Percentiles rank a stretch among this genome's conserved stretches.
Evolutionary conservation across 1,140 invertebrate species (phyloP).

Genomic region (Hermetia illucens): DNA sequence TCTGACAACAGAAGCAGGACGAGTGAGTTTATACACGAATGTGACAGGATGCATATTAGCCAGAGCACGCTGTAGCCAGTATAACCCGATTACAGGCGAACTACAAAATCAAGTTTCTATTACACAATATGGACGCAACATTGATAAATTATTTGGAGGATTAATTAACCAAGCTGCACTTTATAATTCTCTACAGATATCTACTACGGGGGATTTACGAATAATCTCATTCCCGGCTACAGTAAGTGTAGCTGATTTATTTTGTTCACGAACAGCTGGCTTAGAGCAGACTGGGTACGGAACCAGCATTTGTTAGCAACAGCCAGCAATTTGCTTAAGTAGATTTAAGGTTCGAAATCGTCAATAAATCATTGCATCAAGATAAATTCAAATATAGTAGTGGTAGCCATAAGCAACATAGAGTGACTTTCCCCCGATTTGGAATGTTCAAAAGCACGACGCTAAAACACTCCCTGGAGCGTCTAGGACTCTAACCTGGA

Average conservation of each 20-base stretch:
- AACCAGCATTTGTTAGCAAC: constrained; percentile 7
- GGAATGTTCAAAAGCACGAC: no score
- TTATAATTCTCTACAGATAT: constrained; percentile 36
- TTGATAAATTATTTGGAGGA: constrained; percentile 11
- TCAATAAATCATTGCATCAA: no score
- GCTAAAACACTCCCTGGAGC: no score
- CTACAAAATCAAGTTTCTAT: constrained; percentile 21
- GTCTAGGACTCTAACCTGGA: no score
- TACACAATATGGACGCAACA: constrained; percentile 17
- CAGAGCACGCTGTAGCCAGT: constrained; percentile 34
- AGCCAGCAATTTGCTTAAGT: no score
- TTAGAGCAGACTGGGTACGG: constrained; percentile 17
- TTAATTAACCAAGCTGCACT: not conserved
- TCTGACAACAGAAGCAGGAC: constrained; percentile 3
- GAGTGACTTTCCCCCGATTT: no score
- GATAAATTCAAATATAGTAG: no score
- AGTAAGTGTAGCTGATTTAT: constrained; percentile 15
- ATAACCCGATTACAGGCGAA: constrained; percentile 41
- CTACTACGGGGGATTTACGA: constrained; percentile 34
- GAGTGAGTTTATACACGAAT: constrained; percentile 36
- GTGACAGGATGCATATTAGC: constrained; percentile 40
- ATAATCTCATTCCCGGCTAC: constrained; percentile 33
- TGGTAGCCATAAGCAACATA: no score
- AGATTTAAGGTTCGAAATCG: no score
- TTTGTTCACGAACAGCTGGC: constrained; percentile 18